Percentiles rank a stretch among this genome's conserved stretches.
Conservation (phyloP, 2,797 vertebrate genomes). For the Anisognathus igniventris region DNA sequence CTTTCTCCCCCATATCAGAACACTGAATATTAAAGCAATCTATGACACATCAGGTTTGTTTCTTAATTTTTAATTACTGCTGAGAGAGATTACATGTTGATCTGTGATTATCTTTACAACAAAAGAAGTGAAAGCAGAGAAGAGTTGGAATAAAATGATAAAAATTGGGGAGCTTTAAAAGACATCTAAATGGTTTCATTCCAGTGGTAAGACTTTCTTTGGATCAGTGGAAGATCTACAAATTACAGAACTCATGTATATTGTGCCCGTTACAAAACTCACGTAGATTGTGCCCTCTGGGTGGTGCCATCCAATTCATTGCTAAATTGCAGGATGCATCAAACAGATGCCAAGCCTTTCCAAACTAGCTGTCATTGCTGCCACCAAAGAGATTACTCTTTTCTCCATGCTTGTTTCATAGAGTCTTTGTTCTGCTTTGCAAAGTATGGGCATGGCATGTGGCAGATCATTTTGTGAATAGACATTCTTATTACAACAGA, state of each 20-base stretch:
- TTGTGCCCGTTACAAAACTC: neutral
- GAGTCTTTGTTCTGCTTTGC: neutral
- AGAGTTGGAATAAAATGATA: neutral
- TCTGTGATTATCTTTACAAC: neutral
- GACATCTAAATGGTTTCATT: neutral
- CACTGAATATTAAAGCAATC: neutral
- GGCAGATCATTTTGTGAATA: neutral
- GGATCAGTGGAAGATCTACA: neutral
- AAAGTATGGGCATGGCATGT: neutral
- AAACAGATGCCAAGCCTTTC: neutral
- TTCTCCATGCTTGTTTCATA: neutral
- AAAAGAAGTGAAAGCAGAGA: neutral
- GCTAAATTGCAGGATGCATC: neutral
- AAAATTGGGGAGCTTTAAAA: neutral
- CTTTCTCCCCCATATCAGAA: neutral
- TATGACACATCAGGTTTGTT: neutral
- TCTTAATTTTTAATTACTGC: constrained; percentile 29
- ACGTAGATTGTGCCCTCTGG: neutral
- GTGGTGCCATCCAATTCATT: neutral
- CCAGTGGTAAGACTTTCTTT: neutral
- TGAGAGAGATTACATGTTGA: neutral
- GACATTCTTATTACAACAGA: neutral
- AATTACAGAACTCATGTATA: neutral
- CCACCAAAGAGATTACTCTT: neutral
- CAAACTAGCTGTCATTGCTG: neutral